Conservation (phyloP, 2,888 invertebrate genomes). For the Conomelus anceps region DNA sequence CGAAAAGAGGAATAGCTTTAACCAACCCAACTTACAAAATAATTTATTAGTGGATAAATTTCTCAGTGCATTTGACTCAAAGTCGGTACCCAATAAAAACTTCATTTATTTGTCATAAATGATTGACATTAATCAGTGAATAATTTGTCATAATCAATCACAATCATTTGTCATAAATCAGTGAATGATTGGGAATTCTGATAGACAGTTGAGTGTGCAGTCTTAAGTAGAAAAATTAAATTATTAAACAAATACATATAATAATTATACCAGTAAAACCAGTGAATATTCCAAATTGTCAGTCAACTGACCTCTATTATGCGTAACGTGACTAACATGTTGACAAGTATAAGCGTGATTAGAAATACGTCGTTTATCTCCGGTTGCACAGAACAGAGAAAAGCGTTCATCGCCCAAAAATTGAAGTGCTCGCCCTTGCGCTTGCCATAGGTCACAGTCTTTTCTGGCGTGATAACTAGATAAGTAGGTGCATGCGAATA, state of each 20-base stretch:
- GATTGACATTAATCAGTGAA: no score
- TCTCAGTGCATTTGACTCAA: no score
- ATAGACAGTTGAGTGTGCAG: no score
- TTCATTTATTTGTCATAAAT: no score
- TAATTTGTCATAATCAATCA: no score
- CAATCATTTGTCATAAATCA: no score
- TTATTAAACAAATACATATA: background rate
- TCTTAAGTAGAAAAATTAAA: background rate
- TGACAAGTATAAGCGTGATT: slow-evolving; percentile 43
- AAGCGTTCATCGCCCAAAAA: slow-evolving; percentile 43
- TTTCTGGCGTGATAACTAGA: slow-evolving; percentile 43
- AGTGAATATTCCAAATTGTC: background rate
- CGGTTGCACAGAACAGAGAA: slow-evolving; percentile 44
- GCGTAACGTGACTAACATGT: slow-evolving; percentile 43
- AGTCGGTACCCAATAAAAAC: no score
- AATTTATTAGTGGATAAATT: no score
- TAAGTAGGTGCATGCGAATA: slow-evolving; percentile 39
- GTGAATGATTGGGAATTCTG: no score
- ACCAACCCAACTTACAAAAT: no score
- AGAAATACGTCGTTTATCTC: slow-evolving; percentile 48
- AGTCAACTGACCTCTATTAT: slow-evolving; percentile 39
- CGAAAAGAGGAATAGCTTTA: no score
- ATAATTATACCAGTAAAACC: background rate
- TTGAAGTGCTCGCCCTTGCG: slow-evolving; percentile 42
- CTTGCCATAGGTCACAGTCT: slow-evolving; percentile 41